Evolutionary conservation across 1,140 invertebrate species (phyloP).

Genomic region (Neodiprion pinetum): DNA sequence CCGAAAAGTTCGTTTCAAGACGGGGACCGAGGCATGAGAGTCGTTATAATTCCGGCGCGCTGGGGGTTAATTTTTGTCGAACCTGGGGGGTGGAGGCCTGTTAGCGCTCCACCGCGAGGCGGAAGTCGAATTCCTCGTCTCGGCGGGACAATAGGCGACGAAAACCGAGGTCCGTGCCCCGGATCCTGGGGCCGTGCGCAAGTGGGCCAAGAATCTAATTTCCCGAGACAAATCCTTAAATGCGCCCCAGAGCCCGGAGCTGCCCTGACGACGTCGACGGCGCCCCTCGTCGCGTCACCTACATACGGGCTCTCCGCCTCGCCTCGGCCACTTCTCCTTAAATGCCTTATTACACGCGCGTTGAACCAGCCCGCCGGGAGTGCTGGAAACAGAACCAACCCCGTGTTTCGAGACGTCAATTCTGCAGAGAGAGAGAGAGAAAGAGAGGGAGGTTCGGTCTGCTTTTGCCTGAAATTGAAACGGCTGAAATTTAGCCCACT

Average conservation of each 20-base stretch:
- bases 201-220: constrained; percentile 61
- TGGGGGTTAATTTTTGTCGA: constrained; percentile 4
- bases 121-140: constrained; percentile 54
- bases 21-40: not conserved
- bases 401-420: not conserved
- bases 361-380: constrained; percentile 2
- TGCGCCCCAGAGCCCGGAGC: constrained; percentile 52
- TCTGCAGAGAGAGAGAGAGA: not conserved
- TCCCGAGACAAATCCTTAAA: constrained; percentile 62
- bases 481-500: not conserved
- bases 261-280: constrained; percentile 11
- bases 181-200: constrained; percentile 37
- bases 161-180: not conserved
- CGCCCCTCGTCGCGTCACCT: not conserved
- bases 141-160: constrained; percentile 45
- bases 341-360: constrained; percentile 28
- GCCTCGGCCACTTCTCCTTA: constrained; percentile 9
- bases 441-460: not conserved
- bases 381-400: not conserved
- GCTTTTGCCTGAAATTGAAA: not conserved
- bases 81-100: constrained; percentile 45
- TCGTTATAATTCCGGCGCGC: not conserved
- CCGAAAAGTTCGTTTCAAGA: too few relatives aligned
- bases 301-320: constrained; percentile 5
- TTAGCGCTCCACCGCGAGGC: constrained; percentile 52